Evolutionary conservation across 2,113 vertebrate species (phyloP), one percentile per base, ranked within the genome.

Genomic region (Chloropsis cyanopogon): DNA sequence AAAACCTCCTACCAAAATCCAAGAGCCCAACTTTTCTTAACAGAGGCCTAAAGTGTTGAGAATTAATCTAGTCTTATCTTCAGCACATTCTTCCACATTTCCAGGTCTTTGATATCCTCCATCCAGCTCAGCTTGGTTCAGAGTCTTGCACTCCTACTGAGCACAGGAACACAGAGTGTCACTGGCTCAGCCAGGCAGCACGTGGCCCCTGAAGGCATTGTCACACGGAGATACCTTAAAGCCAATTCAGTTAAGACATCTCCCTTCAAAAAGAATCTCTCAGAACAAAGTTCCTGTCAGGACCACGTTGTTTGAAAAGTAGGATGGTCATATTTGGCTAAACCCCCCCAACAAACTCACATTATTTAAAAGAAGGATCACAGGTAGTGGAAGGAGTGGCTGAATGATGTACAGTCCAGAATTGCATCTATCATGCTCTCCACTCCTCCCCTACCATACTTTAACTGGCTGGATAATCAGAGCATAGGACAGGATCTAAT

Each of bases 1-100:
- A 11, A 49, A 10, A 1, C 6, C 6, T 0, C 5, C 1, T 2
- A 11, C 14, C 37, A 56, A 72, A 65, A 54, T 24, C 82, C 20
- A 46, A 75, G 19, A 60, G 25, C 23, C 23, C 28, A 70, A 10
- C 15, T 47, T 65, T 81, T 57, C 54, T 57, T 70, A 80, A 64
- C 4, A 28, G 60, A 56, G 22, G 28, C 23, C 61, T 33, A n/a
- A 49, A 23, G 20, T 52, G 8, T 14, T 80, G 46, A 68, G 60
- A 84, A 73, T 79, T 80, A 53, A 70, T 26, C n/a, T 66, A 81
- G 25, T 18, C 50, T 56, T 47, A 56, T 18, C 64, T 92, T 77
- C 59, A 70, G 24, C 24, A 28, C 4, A 18, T 53, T 65, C 11
- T 72, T 65, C 49, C 59, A 35, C 14, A 44, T 80, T 86, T 86